These are phyloP conservation scores for Diorhabda carinulata DNA, from an alignment of 1,140 invertebrate genomes.

Conservation along the genomic window DNA sequence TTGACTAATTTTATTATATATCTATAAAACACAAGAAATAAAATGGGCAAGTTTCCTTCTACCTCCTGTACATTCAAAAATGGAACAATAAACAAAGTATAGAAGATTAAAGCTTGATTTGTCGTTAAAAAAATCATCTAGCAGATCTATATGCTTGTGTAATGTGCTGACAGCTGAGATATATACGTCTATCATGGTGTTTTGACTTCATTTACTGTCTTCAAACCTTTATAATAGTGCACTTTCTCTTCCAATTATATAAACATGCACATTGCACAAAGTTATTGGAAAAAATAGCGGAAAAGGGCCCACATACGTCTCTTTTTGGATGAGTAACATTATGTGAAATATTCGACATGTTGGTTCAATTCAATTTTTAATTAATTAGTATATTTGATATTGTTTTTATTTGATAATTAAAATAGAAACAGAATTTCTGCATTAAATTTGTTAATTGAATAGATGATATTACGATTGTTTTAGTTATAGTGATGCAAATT, in stretches of 20 bases:
- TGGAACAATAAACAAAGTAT: not conserved
- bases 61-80: constrained; percentile 19
- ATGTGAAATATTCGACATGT: not conserved
- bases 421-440: no score
- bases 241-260: constrained; percentile 18
- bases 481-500: no score
- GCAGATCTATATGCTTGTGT: constrained; percentile 32
- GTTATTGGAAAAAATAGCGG: constrained; percentile 16
- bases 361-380: no score
- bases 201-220: constrained; percentile 17
- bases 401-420: no score
- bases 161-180: constrained; percentile 31
- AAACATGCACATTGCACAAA: constrained; percentile 37
- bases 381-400: no score
- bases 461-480: no score
- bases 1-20: no score
- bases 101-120: not conserved
- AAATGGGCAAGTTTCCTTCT: constrained; percentile 23
- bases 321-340: not conserved
- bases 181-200: constrained; percentile 16
- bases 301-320: constrained; percentile 6
- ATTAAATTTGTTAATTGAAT: no score
- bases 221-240: constrained; percentile 18
- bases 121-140: not conserved
- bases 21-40: constrained; percentile 30